phyloP scores from a whole-genome alignment of 2,888 invertebrate species.

The Calephelis perditalis region DNA sequence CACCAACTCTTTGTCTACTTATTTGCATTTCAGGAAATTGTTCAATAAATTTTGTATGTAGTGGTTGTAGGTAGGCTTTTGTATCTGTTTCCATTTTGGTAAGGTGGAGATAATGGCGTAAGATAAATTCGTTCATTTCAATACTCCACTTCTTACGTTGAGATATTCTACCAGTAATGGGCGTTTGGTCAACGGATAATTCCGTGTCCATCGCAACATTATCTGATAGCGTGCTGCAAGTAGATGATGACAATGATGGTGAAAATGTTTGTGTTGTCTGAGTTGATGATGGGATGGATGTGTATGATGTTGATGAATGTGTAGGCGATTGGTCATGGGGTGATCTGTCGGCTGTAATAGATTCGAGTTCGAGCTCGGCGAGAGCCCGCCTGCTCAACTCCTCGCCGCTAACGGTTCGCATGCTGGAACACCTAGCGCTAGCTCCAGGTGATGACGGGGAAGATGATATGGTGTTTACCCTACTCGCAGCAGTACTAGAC shows the following conservation, averaged over 20 bases:
- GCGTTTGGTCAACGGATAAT: conserved; percentile 8
- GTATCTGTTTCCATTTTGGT: conserved; percentile 19
- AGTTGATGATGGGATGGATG: no score
- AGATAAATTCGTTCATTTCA: conserved; percentile 19
- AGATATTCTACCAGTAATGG: conserved; percentile 11
- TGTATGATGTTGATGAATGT: no score
- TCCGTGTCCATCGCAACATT: conserved; percentile 18
- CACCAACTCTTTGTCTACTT: conserved; percentile 28
- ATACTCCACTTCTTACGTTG: conserved; percentile 19
- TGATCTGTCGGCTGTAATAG: no score
- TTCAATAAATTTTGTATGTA: conserved; percentile 23
- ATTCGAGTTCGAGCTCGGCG: no score
- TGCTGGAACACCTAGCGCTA: no score
- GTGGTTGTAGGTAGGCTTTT: conserved; percentile 18
- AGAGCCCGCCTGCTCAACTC: no score
- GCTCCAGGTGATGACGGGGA: no score
- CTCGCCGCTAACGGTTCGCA: no score
- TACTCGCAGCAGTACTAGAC: no score
- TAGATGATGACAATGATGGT: background rate
- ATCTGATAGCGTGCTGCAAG: background rate
- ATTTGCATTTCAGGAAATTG: conserved; percentile 27
- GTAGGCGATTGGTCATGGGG: no score
- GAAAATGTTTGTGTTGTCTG: no score
- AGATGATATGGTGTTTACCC: no score
- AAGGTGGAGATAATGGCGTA: conserved; percentile 19